Evolutionary conservation across 2,888 invertebrate species (phyloP).

Genomic region (Drosophila hamatofila): DNA sequence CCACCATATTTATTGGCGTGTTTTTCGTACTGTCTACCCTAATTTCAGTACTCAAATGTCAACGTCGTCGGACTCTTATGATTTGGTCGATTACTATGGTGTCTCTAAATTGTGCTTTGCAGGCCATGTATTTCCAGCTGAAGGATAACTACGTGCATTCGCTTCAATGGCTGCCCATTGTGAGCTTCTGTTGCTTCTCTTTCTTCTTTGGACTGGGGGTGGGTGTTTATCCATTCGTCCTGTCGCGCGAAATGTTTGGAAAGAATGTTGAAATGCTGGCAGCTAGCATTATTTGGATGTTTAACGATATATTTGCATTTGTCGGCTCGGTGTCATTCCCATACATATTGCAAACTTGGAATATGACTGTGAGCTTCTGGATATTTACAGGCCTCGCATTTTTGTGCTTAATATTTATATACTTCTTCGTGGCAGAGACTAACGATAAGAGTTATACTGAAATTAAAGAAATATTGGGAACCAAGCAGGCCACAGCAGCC

Average conservation of each 20-base stretch:
- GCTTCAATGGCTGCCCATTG: constrained; percentile 88
- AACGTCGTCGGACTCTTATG: constrained; percentile 91
- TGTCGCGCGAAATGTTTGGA: constrained; percentile 90
- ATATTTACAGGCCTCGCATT: neutral
- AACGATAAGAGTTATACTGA: neutral
- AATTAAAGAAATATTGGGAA: neutral
- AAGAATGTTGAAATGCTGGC: constrained; percentile 90
- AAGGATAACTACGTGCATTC: constrained; percentile 52
- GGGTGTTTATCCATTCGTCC: constrained; percentile 92
- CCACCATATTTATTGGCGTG: constrained; percentile 91
- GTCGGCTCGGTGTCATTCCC: constrained; percentile 88
- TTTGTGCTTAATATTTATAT: constrained; percentile 4
- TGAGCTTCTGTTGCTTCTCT: constrained; percentile 90
- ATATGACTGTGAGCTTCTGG: constrained; percentile 15
- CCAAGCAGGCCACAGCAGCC: neutral
- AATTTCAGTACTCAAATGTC: constrained; percentile 89
- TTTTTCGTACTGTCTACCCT: constrained; percentile 89
- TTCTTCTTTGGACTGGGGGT: constrained; percentile 91
- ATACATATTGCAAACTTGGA: neutral
- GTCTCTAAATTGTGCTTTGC: constrained; percentile 88
- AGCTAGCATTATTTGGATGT: constrained; percentile 90
- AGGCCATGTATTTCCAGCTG: constrained; percentile 89
- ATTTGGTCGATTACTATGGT: constrained; percentile 89
- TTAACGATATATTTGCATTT: constrained; percentile 91
- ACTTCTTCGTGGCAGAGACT: constrained; percentile 27